These are phyloP conservation scores for Drosophila truncata DNA, from an alignment of 1,140 invertebrate genomes.

Conservation along the genomic window DNA sequence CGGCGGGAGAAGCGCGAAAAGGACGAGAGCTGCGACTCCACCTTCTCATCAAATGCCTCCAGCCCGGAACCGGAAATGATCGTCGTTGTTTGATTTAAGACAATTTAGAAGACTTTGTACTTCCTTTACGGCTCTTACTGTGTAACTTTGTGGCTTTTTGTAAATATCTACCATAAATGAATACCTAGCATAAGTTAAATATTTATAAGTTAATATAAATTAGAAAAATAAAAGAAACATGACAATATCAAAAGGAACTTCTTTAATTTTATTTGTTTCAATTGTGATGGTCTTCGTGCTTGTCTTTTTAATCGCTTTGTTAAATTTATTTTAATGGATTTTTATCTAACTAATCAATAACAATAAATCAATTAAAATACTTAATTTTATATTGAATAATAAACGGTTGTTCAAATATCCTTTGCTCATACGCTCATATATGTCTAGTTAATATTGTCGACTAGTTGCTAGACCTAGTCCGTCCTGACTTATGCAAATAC, in stretches of 20 bases:
- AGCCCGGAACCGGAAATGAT: constrained; percentile 80
- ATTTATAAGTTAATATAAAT: constrained; percentile 10
- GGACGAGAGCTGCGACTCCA: constrained; percentile 80
- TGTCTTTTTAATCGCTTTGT: not conserved
- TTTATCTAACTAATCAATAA: not conserved
- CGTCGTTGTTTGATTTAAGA: constrained; percentile 38
- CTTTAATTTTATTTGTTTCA: not conserved
- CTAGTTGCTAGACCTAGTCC: too few relatives aligned
- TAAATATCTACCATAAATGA: constrained; percentile 24
- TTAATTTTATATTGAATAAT: not conserved
- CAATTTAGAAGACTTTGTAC: not conserved
- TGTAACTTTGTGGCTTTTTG: constrained; percentile 35
- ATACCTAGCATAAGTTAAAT: constrained; percentile 6
- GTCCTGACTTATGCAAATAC: too few relatives aligned
- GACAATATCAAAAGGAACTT: not conserved
- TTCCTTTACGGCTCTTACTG: constrained; percentile 38
- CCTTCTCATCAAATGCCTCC: constrained; percentile 79
- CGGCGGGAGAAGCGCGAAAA: constrained; percentile 87
- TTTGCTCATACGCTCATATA: too few relatives aligned
- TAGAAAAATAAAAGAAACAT: not conserved
- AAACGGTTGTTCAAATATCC: too few relatives aligned
- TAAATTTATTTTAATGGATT: not conserved
- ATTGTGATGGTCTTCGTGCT: not conserved
- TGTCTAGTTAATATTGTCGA: too few relatives aligned
- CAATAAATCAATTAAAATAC: too few relatives aligned